Conservation (phyloP, 2,113 vertebrate genomes). For the Empidonax alnorum region DNA sequence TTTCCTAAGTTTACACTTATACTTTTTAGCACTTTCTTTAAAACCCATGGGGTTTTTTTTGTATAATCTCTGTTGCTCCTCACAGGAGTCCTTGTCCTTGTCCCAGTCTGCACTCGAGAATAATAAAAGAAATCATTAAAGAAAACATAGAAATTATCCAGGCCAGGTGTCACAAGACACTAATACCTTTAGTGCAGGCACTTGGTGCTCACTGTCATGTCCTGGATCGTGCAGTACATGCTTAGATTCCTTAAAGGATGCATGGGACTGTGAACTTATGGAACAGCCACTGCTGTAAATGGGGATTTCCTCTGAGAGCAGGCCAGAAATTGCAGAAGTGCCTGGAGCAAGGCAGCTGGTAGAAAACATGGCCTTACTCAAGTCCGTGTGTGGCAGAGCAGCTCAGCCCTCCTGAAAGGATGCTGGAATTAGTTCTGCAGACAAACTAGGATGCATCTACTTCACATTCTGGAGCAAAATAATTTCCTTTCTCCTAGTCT, state of each 20-base stretch:
- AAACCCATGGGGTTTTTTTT: not conserved
- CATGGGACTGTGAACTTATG: not conserved
- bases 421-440: not conserved
- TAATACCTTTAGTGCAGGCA: too few relatives aligned
- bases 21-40: not conserved
- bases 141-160: not conserved
- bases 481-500: not conserved
- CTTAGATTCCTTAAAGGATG: not conserved
- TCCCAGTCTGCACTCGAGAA: not conserved
- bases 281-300: not conserved
- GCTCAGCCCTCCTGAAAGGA: not conserved
- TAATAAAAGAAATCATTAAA: not conserved
- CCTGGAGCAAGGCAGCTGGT: not conserved
- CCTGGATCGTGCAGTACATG: accelerated
- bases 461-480: not conserved
- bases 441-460: not conserved
- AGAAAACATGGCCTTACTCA: not conserved
- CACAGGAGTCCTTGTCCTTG: not conserved
- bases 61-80: not conserved
- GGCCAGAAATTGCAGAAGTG: not conserved
- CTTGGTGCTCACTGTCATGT: not conserved
- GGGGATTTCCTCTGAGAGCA: not conserved
- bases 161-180: not conserved
- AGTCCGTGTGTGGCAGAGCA: not conserved
- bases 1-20: not conserved